phyloP scores from a whole-genome alignment of 2,797 vertebrate genomes.

The Phataginus tetradactyla region DNA sequence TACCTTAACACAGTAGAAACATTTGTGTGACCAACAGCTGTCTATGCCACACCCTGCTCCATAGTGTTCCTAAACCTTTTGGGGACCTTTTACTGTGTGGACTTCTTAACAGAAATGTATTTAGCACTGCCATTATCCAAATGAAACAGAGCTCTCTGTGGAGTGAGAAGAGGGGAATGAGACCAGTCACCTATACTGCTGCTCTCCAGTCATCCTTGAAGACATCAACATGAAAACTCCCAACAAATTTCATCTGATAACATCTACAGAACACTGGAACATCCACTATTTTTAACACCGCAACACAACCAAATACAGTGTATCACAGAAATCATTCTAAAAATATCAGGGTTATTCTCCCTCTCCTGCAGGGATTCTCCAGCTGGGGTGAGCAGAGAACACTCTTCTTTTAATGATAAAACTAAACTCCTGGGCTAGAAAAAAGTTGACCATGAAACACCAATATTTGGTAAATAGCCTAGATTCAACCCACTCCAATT shows the following conservation, averaged over 20 bases:
- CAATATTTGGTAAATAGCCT: not conserved
- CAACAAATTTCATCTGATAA: conserved; percentile 34
- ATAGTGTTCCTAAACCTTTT: not conserved
- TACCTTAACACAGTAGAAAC: not conserved
- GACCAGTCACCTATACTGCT: not conserved
- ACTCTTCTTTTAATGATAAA: not conserved
- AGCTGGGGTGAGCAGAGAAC: not conserved
- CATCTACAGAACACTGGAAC: not conserved
- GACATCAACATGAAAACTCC: not conserved
- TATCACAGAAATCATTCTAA: conserved; percentile 13
- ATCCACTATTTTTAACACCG: not conserved
- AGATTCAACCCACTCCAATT: not conserved
- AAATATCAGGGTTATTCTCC: not conserved
- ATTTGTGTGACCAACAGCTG: not conserved
- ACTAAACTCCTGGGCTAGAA: not conserved
- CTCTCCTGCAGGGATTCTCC: not conserved
- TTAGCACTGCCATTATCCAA: not conserved
- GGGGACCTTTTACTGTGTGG: not conserved
- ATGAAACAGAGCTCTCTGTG: not conserved
- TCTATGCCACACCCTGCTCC: not conserved
- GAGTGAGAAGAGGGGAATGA: not conserved
- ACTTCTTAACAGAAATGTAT: not conserved
- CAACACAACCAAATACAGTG: not conserved
- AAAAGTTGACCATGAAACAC: not conserved
- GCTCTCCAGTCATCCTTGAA: not conserved